phyloP scores from a whole-genome alignment of 2,888 invertebrate species.

The Erpobdella octoculata region DNA sequence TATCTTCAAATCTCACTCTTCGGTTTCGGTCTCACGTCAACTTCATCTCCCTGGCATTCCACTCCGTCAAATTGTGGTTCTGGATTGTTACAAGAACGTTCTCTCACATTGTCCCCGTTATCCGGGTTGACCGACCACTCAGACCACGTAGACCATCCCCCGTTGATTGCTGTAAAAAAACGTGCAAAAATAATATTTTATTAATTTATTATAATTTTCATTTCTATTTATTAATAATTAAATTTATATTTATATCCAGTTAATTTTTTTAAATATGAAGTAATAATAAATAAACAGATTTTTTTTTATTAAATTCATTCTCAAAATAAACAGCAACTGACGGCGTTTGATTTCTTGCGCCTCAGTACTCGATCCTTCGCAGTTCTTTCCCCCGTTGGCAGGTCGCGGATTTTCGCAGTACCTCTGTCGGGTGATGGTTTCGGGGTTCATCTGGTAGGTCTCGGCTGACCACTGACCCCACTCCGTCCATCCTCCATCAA shows the following conservation, averaged over 20 bases:
- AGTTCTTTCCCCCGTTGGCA: slow-evolving; percentile 7
- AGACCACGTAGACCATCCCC: slow-evolving; percentile 4
- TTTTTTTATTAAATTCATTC: too few relatives aligned
- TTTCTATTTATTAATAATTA: too few relatives aligned
- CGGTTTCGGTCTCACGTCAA: not conserved
- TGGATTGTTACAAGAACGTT: slow-evolving; percentile 26
- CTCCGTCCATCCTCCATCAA: slow-evolving; percentile 12
- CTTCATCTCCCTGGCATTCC: slow-evolving; percentile 22
- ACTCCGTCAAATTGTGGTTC: slow-evolving; percentile 25
- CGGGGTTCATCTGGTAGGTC: not conserved
- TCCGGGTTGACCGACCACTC: not conserved
- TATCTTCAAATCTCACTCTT: not conserved
- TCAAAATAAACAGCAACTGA: too few relatives aligned
- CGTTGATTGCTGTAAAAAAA: not conserved
- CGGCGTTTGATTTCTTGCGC: not conserved
- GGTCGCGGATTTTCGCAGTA: slow-evolving; percentile 18
- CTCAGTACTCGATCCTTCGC: not conserved
- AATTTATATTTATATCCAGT: too few relatives aligned
- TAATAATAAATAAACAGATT: too few relatives aligned
- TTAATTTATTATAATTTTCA: too few relatives aligned
- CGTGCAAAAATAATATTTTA: too few relatives aligned
- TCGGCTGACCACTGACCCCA: slow-evolving; percentile 18
- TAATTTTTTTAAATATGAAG: too few relatives aligned
- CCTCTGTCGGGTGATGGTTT: slow-evolving; percentile 8
- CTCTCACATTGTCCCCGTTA: not conserved